Evolutionary conservation across 2,113 vertebrate genomes (phyloP), one percentile per base, ranked within the genome.

Genomic region (Cyprinus carpio): DNA sequence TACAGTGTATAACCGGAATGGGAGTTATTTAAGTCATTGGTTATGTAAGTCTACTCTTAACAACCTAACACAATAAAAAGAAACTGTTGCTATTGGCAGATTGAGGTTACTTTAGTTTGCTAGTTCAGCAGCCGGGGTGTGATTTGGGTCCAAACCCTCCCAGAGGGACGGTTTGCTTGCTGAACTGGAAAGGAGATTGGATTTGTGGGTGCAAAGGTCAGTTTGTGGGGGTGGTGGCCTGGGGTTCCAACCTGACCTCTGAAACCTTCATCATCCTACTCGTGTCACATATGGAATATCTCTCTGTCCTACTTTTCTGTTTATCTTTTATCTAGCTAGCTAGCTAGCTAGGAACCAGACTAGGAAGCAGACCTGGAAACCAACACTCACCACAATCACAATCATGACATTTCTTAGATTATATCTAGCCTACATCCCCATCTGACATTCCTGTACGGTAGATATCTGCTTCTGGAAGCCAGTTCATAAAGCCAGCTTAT

Each of bases 1-100:
- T 29, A 31, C 11, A 13, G 25, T 81, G 18, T 60, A 8, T 20
- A 18, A 34, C 18, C 18, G 31, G 6, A 62, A 78, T 25, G 11
- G 6, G 77, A 64, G 6, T 64, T 43, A 27, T 40, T 64, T 80
- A 46, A 65, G 15, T 80, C 58, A 43, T 64, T 80, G 46, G 34
- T 64, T 77, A 60, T 60, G 13, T n/a, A 78, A 34, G 74, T 79
- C 67, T 54, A 62, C 67, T 78, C n/a, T 77, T 27, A 10, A 12
- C 51, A 83, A 37, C 20, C 27, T 71, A 79, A 51, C 9, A 51
- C 54, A 16, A 7, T 40, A 34, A 58, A 31, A 62, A 60, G 4
- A 60, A 79, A 79, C 75, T 71, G 40, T 87, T 46, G 69, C 60
- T 64, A 16, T 85, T 87, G 87, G 83, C 87, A 82, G 78, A 78